phyloP scores from a whole-genome alignment of 2,797 vertebrate genomes.

The Semotilus atromaculatus region DNA sequence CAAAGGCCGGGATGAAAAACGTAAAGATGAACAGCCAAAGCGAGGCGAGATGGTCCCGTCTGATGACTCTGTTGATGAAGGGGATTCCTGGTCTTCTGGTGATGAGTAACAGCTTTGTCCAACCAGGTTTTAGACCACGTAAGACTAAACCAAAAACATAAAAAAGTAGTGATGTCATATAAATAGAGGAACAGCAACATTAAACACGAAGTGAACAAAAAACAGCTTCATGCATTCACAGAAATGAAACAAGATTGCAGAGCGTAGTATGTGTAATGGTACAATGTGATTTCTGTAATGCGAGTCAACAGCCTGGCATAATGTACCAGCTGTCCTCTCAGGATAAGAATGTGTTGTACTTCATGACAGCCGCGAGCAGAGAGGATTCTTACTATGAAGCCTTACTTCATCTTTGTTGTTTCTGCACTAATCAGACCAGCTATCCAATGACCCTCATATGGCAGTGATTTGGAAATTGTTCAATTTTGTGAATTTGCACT shows the following conservation, averaged over 20 bases:
- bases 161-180: not conserved
- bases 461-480: too few species aligned
- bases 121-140: not conserved
- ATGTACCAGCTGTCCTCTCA: conserved; percentile 6
- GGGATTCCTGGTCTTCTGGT: conserved; percentile 76
- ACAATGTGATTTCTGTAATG: not conserved
- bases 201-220: not conserved
- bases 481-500: not conserved
- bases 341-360: not conserved
- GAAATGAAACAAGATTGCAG: not conserved
- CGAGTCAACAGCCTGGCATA: conserved; percentile 17
- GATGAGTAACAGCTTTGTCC: conserved; percentile 64
- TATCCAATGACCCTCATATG: not conserved
- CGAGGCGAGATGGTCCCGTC: conserved; percentile 65
- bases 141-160: conserved; percentile 38
- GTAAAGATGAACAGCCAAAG: conserved; percentile 51
- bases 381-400: conserved; percentile 2
- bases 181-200: not conserved
- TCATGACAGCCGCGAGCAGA: not conserved
- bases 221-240: not conserved
- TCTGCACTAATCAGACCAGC: conserved; percentile 9
- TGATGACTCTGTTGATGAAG: conserved; percentile 75
- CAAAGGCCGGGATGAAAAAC: conserved; percentile 46
- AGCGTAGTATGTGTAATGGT: not conserved
- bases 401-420: conserved; percentile 4